Base-by-base conservation (phyloP, 2,888 invertebrate genomes). In the Argyresthia albistria region DNA sequence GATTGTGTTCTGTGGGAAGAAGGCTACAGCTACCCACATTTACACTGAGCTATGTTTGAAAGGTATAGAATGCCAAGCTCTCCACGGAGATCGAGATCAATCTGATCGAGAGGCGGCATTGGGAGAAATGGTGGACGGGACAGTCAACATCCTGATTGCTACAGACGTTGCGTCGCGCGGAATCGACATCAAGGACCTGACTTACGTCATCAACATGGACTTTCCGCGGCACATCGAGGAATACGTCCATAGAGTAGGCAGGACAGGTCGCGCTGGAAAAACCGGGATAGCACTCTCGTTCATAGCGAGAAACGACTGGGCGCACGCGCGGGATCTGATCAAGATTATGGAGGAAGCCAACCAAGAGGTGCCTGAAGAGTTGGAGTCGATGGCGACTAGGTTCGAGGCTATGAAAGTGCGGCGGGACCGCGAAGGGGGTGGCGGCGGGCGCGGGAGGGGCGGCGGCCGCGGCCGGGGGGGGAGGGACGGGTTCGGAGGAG, bases 151-250 rank as follows among this genome's bases (percentile, higher is more conserved):
- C 59, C 88, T 98, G 25, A 91, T 98, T 51, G 98, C 98, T 0
- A 98, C 98, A 0, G 98, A 98, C 88, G 95, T 98, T 0, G 98
- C 97, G 3, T 96, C 97, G 6, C 90, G 98, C 59, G 98, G 98
- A 1, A 91, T 98, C 52, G 98, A 98, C 70, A 97, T 97, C 52
- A 92, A 93, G 65, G 95, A 96, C 68, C 89, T 96, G 9, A 94
- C 95, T 80, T 94, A 97, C 76, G 97, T 98, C 1, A 83, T 97
- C 35, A 98, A 98, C 76, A 95, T 92, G 64, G 98, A 98, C 76
- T 97, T 98, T 67, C 98, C 98, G 0, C 90, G 93, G 12, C 96
- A 97, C 65, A 96, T 98, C 64, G 98, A 98, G 73, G 98, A 98
- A 67, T 98, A 98, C 79, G 97, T 97, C 0, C 98, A 98, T 71